Base-by-base conservation (phyloP, 2,888 invertebrate genomes). In the Auanema sp. region DNA sequence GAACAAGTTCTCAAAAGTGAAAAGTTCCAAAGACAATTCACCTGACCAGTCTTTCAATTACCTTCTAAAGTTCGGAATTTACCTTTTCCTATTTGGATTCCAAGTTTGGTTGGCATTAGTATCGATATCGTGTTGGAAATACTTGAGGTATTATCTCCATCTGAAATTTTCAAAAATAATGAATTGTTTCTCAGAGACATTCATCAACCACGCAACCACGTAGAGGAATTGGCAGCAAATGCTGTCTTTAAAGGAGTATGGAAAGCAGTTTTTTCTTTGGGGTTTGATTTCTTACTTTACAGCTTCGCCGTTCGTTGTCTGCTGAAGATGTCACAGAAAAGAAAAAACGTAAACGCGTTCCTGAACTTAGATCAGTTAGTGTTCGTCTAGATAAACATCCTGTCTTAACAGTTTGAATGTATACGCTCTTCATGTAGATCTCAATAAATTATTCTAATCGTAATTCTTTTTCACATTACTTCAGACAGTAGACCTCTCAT, bases 91-190 rank as follows among this genome's bases (percentile, higher is more conserved):
- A 4, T 60, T 55, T 18, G 54, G n/a, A 23, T 47, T 60, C 16
- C 79, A 79, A 62, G 64, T 79, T 14, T 79, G 79, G 79, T 67
- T 79, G 40, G 77, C 78, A 52, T 70, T 67, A 50, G 76, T 79
- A 40, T 78, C 78, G 18, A 68, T 79, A 44, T 69, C 72, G 6
- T 79, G 79, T 56, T 79, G 77, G 78, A 58, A 78, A 58, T 79
- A 74, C 54, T 75, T 77, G 25, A 71, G 78, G 69, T 69, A 10
- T 6, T 40, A n/a, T n/a, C n/a, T n/a, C n/a, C n/a, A n/a, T n/a
- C n/a, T n/a, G n/a, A n/a, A n/a, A n/a, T n/a, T n/a, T n/a, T n/a
- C n/a, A n/a, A n/a, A n/a, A n/a, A n/a, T n/a, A n/a, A n/a, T n/a
- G n/a, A n/a, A n/a, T n/a, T n/a, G n/a, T n/a, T n/a, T 52, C 40